phyloP scores from a whole-genome alignment of 2,797 vertebrate species.

The Myripristis jacobus region DNA sequence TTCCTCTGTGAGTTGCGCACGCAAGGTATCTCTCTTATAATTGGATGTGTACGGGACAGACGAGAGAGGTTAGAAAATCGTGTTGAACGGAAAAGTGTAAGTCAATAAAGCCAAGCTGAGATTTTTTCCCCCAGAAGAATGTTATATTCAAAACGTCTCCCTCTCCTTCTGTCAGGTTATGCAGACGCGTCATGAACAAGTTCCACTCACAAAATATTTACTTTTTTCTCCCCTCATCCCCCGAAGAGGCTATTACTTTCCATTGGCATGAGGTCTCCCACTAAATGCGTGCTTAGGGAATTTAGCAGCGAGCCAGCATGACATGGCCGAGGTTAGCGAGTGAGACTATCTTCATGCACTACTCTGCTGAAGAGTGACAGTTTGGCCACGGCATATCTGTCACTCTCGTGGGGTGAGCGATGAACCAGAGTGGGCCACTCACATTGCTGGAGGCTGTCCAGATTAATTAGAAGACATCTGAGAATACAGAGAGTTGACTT shows the following conservation, averaged over 20 bases:
- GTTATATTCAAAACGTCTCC: conserved; percentile 7
- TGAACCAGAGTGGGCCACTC: conserved; percentile 63
- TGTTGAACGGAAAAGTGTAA: conserved; percentile 14
- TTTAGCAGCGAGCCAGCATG: conserved; percentile 48
- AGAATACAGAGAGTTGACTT: conserved; percentile 64
- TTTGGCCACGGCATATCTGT: conserved; percentile 60
- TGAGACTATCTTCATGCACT: conserved; percentile 49
- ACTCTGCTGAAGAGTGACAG: conserved; percentile 63
- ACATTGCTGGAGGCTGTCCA: conserved; percentile 79
- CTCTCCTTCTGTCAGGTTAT: not conserved
- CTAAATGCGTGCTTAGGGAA: conserved; percentile 48
- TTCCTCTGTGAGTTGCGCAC: conserved; percentile 37
- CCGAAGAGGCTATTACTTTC: conserved; percentile 27
- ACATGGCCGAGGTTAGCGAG: conserved; percentile 51
- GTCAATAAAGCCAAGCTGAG: conserved; percentile 33
- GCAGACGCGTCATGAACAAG: conserved; percentile 1
- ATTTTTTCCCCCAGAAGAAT: conserved; percentile 17
- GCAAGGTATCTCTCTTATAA: conserved; percentile 20
- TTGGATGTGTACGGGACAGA: conserved; percentile 37
- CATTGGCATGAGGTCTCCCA: conserved; percentile 33
- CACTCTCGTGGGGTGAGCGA: conserved; percentile 64
- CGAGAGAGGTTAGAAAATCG: conserved; percentile 33
- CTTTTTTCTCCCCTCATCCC: not conserved
- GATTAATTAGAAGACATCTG: conserved; percentile 80
- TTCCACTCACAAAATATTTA: not conserved